A percentile compares a stretch with the other conserved stretches of the same genome.
These are phyloP conservation scores for Ichneumon xanthorius DNA, from an alignment of 2,888 invertebrate genomes.

Conservation along the genomic window DNA sequence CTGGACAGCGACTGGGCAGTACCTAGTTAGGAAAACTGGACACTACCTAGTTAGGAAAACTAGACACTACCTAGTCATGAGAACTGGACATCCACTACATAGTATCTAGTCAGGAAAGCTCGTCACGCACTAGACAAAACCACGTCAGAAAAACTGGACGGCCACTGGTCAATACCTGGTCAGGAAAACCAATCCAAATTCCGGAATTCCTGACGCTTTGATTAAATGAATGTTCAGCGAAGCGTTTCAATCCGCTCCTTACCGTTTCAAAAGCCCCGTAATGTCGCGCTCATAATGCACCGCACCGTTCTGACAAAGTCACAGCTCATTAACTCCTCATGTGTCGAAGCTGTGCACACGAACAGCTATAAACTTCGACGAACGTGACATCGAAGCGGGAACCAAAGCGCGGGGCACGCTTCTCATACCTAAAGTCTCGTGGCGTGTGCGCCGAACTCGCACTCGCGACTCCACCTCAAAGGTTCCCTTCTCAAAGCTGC, in stretches of 20 bases:
- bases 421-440: neutral
- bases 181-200: too few species aligned
- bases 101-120: too few species aligned
- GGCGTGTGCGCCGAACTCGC: constrained; percentile 11
- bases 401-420: neutral
- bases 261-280: neutral
- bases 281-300: constrained; percentile 10
- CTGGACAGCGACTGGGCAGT: too few species aligned
- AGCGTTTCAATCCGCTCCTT: neutral
- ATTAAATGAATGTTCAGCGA: neutral
- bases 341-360: neutral
- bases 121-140: too few species aligned
- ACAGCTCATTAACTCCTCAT: constrained; percentile 29
- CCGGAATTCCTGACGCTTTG: too few species aligned
- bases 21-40: too few species aligned
- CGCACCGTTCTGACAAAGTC: constrained; percentile 8
- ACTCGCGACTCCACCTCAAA: constrained; percentile 39
- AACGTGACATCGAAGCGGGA: constrained; percentile 39
- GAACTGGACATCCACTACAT: too few species aligned
- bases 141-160: too few species aligned
- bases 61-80: too few species aligned
- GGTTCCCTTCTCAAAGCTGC: constrained; percentile 24
- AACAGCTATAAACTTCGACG: constrained; percentile 40
- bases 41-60: too few species aligned
- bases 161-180: too few species aligned